These are phyloP conservation scores for Plectropomus leopardus DNA, from an alignment of 2,113 vertebrate genomes.

Conservation along the genomic window DNA sequence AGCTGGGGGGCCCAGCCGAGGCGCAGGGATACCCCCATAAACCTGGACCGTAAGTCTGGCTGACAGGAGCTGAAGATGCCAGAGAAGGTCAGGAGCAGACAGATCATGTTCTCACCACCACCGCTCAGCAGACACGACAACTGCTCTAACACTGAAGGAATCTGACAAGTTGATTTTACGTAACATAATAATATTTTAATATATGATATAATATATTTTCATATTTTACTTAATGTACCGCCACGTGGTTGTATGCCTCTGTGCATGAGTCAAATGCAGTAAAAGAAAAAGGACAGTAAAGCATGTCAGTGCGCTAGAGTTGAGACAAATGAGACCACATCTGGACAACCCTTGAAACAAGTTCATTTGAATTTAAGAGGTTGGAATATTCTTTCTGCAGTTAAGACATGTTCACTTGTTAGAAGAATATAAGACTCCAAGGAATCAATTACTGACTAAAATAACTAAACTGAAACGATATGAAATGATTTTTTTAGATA, in stretches of 20 bases:
- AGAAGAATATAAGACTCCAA: background rate
- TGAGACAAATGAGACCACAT: background rate
- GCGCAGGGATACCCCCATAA: conserved; percentile 62
- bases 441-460: background rate
- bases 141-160: too few relatives aligned
- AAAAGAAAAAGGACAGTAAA: background rate
- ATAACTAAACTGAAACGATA: background rate
- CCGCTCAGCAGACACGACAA: conserved; percentile 13
- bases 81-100: conserved; percentile 18
- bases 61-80: conserved; percentile 57
- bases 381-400: background rate
- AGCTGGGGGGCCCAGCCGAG: conserved; percentile 13
- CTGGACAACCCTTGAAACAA: background rate
- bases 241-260: too few relatives aligned
- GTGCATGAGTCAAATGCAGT: too few relatives aligned
- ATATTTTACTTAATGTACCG: too few relatives aligned
- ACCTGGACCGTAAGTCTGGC: conserved; percentile 52
- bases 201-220: too few relatives aligned
- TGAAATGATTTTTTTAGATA: too few relatives aligned
- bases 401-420: background rate
- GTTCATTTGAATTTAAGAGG: background rate
- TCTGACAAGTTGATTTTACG: too few relatives aligned
- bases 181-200: too few relatives aligned
- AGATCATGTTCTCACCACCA: conserved; percentile 19
- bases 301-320: background rate